Percentiles rank a stretch among this genome's conserved stretches.
Conservation (phyloP, 2,113 vertebrate species). For the Hypanus sabinus region DNA sequence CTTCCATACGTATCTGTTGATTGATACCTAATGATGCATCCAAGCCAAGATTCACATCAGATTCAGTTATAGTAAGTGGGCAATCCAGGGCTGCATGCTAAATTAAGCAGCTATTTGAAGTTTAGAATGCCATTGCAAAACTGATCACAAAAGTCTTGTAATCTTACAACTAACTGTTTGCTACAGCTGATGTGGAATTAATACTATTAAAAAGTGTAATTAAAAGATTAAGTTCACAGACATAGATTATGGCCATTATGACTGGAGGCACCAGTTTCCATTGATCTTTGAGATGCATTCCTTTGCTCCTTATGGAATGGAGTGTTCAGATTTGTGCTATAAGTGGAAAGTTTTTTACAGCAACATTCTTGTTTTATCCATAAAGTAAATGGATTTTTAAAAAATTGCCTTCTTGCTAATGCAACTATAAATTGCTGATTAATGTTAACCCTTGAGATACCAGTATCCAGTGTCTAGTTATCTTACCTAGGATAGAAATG, state of each 20-base stretch:
- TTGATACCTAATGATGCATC: background rate
- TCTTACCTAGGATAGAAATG: background rate
- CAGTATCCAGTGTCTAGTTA: background rate
- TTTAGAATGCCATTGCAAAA: background rate
- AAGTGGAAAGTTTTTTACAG: background rate
- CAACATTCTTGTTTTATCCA: background rate
- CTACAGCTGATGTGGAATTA: constrained; percentile 28
- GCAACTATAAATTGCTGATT: no score
- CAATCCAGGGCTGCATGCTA: background rate
- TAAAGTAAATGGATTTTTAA: background rate
- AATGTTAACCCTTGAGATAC: background rate
- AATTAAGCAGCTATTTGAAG: constrained; percentile 5
- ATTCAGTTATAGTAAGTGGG: background rate
- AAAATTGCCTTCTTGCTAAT: background rate
- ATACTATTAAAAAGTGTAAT: constrained; percentile 27
- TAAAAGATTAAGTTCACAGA: constrained; percentile 34
- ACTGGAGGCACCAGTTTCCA: constrained; percentile 21
- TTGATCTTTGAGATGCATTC: constrained; percentile 17
- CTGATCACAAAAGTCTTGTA: background rate
- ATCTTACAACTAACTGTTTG: constrained; percentile 12
- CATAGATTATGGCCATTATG: constrained; percentile 23
- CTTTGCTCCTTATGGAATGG: background rate
- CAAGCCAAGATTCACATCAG: background rate
- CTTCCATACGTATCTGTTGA: background rate
- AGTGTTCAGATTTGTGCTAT: constrained; percentile 2